Conservation (phyloP, 2,797 vertebrate species). For the Arctocebus calabarensis region DNA sequence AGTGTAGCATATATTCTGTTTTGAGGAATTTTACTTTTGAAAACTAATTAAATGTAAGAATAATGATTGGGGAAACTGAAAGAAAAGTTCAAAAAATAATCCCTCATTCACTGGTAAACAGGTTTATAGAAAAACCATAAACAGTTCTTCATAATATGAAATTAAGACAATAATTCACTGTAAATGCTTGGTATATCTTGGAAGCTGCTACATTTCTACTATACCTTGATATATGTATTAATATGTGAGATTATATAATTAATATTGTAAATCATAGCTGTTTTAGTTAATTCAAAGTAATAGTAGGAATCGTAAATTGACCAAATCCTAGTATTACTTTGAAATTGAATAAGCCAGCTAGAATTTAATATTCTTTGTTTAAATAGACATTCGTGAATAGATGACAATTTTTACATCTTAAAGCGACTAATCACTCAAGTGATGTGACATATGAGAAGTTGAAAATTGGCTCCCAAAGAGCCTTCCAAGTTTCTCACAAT, state of each 20-base stretch:
- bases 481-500: neutral
- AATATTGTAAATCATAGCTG: too few species aligned
- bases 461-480: neutral
- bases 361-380: neutral
- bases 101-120: neutral
- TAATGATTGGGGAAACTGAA: neutral
- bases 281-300: too few species aligned
- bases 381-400: neutral
- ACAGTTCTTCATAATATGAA: neutral
- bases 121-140: neutral
- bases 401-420: neutral
- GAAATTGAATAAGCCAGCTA: neutral
- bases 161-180: neutral
- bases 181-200: neutral
- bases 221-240: neutral
- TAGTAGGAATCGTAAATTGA: neutral
- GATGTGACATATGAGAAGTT: neutral
- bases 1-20: neutral
- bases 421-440: neutral
- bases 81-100: conserved; percentile 37
- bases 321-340: neutral
- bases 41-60: neutral
- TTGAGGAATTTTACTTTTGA: conserved; percentile 49
- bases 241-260: too few species aligned
- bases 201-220: neutral